Conservation (phyloP, 2,113 vertebrate genomes). For the Plestiodon gilberti region DNA sequence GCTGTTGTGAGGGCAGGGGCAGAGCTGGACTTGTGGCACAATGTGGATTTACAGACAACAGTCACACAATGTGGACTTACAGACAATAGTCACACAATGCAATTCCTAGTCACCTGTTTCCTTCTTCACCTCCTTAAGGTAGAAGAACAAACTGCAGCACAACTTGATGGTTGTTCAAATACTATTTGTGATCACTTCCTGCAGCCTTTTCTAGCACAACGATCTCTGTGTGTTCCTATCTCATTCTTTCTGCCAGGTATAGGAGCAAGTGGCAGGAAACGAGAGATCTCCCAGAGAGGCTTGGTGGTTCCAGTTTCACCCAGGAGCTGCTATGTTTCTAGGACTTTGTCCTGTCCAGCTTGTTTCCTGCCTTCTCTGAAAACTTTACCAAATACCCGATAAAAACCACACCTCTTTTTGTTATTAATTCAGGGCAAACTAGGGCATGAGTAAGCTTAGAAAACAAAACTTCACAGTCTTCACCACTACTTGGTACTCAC, state of each 20-base stretch:
- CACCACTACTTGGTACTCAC: slow-evolving; percentile 75
- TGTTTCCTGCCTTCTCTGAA: no score
- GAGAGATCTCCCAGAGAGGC: no score
- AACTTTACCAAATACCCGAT: no score
- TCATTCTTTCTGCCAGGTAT: not conserved
- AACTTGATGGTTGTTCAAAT: not conserved
- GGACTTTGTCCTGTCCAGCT: not conserved
- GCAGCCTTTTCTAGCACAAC: not conserved
- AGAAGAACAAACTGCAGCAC: not conserved
- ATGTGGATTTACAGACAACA: not conserved
- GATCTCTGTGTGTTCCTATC: not conserved
- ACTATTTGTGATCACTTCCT: not conserved
- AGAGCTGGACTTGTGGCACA: not conserved
- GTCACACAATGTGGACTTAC: not conserved
- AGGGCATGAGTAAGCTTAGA: not conserved
- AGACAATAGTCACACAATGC: not conserved
- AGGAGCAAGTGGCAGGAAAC: not conserved
- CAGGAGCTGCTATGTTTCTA: not conserved
- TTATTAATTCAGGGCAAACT: not conserved
- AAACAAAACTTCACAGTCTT: not conserved
- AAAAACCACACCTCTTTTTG: no score
- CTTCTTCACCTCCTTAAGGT: not conserved
- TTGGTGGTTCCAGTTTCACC: not conserved
- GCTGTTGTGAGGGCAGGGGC: not conserved
- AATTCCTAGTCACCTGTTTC: not conserved